Conservation (phyloP, 2,797 vertebrate species). For the Alauda arvensis region DNA sequence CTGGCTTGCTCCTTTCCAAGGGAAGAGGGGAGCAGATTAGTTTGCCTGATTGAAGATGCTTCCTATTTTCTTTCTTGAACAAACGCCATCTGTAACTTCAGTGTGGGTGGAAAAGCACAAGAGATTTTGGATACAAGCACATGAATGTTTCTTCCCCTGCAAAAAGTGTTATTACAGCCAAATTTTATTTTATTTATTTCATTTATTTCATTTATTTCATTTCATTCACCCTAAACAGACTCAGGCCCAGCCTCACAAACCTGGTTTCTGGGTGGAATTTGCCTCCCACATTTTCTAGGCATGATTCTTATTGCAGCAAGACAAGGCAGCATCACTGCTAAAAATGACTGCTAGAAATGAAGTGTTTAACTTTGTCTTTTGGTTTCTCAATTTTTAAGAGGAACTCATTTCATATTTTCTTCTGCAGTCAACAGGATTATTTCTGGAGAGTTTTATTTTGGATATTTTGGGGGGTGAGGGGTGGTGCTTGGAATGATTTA, state of each 20-base stretch:
- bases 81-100: not conserved
- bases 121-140: not conserved
- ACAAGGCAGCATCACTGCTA: not conserved
- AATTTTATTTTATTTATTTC: not conserved
- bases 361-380: not conserved
- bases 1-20: not conserved
- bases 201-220: too few relatives aligned
- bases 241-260: not conserved
- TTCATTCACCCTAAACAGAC: fast-evolving
- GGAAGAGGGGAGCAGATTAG: not conserved
- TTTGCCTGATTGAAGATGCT: not conserved
- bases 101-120: not conserved
- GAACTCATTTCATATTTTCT: not conserved
- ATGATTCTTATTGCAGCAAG: not conserved
- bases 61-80: not conserved
- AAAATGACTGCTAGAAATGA: not conserved
- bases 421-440: not conserved
- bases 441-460: not conserved
- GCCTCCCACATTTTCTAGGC: not conserved
- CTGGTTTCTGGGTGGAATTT: not conserved
- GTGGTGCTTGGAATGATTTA: not conserved
- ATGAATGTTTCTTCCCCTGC: not conserved
- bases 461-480: fast-evolving
- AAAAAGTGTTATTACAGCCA: not conserved
- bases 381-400: not conserved